phyloP scores from a whole-genome alignment of 2,113 vertebrate species.

The Odontophorus gujanensis region DNA sequence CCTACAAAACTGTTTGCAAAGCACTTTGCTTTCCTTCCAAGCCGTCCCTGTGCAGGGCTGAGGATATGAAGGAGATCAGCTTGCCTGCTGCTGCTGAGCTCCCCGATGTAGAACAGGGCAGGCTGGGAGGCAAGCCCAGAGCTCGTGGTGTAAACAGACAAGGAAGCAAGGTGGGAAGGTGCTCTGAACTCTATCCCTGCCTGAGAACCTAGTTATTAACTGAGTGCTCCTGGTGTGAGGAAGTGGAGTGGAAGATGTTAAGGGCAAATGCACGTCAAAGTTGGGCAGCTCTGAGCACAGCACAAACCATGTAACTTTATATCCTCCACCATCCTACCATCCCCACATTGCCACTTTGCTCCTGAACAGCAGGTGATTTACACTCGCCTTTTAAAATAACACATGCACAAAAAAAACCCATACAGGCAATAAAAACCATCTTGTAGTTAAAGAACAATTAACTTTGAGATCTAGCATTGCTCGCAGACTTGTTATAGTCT shows the following conservation, averaged over 20 bases:
- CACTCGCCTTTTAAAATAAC: not conserved
- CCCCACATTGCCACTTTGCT: not conserved
- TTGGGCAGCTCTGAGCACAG: not conserved
- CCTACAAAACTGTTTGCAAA: slow-evolving; percentile 29
- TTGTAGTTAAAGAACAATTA: not conserved
- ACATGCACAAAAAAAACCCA: not conserved
- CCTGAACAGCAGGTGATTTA: not conserved
- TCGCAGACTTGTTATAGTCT: not conserved
- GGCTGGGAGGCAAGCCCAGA: not conserved
- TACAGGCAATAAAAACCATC: not conserved
- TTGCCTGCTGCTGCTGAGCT: not conserved
- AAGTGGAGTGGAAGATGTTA: not conserved
- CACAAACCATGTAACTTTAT: not conserved
- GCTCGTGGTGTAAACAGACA: not conserved
- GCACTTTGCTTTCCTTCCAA: not conserved
- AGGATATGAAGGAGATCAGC: not conserved
- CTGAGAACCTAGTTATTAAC: not conserved
- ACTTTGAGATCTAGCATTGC: not conserved
- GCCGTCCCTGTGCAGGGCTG: not conserved
- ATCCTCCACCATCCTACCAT: not conserved
- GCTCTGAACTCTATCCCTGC: not conserved
- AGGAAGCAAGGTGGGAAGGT: not conserved
- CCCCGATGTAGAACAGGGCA: not conserved
- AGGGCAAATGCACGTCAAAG: not conserved
- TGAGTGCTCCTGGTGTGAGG: not conserved